Percentiles rank a stretch among this genome's conserved stretches.
These are phyloP conservation scores for Proteles cristata DNA, from an alignment of 2,113 vertebrate species.

Conservation along the genomic window DNA sequence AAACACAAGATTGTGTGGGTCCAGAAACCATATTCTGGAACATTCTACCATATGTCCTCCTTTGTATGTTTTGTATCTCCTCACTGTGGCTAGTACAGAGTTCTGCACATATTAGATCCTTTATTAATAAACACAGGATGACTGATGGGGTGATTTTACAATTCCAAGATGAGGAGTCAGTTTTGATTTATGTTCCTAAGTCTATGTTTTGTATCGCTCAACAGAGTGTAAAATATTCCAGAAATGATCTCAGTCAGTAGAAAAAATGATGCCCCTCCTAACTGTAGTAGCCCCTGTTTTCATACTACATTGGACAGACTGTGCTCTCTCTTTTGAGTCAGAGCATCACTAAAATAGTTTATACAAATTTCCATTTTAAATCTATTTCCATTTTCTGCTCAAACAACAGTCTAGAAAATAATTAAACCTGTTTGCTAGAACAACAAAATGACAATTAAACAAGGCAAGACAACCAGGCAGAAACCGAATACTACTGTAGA, in stretches of 20 bases:
- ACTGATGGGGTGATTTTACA: too few relatives aligned
- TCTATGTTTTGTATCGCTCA: neutral
- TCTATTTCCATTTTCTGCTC: neutral
- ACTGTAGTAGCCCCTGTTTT: rapidly evolving
- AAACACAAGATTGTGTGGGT: neutral
- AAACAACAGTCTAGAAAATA: neutral
- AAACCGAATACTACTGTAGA: conserved; percentile 50
- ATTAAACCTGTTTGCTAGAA: neutral
- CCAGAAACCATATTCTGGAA: neutral
- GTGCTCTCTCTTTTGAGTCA: neutral
- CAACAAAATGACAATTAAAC: neutral
- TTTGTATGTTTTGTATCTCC: neutral
- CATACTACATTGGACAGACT: neutral
- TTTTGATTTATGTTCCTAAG: neutral
- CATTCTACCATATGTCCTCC: rapidly evolving
- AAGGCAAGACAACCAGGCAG: neutral
- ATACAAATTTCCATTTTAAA: neutral
- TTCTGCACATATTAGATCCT: neutral
- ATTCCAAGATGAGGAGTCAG: neutral
- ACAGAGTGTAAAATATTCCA: neutral
- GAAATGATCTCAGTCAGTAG: neutral
- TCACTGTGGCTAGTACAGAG: rapidly evolving
- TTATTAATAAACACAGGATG: neutral
- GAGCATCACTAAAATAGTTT: neutral
- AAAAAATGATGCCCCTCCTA: neutral